Percentiles rank a stretch among this genome's conserved stretches.
These are phyloP conservation scores for Oegoconia quadripuncta DNA, from an alignment of 2,888 invertebrate genomes.

Conservation along the genomic window DNA sequence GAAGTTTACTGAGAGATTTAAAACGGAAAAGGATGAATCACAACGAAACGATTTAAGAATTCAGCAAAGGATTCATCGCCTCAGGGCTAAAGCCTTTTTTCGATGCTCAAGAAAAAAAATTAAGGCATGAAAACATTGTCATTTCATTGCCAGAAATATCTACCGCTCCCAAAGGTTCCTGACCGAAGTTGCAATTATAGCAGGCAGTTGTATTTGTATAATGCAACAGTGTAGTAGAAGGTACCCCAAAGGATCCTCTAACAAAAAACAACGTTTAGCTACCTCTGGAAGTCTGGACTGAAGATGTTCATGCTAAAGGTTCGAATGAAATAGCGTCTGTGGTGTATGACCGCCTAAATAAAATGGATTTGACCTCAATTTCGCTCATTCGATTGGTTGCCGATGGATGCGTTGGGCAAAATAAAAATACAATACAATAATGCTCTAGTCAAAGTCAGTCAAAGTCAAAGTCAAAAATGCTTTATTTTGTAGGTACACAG, in stretches of 20 bases:
- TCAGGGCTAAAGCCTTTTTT: too few relatives aligned
- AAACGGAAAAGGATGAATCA: neutral
- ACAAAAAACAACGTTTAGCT: conserved; percentile 26
- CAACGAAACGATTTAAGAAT: neutral
- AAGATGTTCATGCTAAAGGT: conserved; percentile 18
- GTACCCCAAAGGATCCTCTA: conserved; percentile 26
- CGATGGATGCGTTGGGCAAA: conserved; percentile 35
- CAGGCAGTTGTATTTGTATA: conserved; percentile 35
- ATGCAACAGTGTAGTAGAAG: conserved; percentile 33
- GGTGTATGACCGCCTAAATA: conserved; percentile 21
- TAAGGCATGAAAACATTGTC: too few relatives aligned
- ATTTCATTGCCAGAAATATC: too few relatives aligned
- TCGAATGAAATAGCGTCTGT: conserved; percentile 16
- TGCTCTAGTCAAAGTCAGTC: too few relatives aligned
- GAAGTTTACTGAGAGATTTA: conserved; percentile 4
- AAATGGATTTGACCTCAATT: conserved; percentile 13
- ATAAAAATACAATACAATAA: too few relatives aligned
- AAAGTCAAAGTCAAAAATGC: too few relatives aligned
- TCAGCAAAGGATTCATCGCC: neutral
- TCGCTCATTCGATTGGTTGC: conserved; percentile 26
- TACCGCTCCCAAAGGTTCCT: too few relatives aligned
- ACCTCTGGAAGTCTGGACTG: conserved; percentile 23
- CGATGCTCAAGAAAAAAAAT: too few relatives aligned
- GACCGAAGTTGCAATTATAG: conserved; percentile 32
- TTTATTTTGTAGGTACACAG: too few relatives aligned